Evolutionary conservation across 2,797 vertebrate genomes (phyloP), one percentile per base, ranked within the genome.

Genomic region (Huso huso): DNA sequence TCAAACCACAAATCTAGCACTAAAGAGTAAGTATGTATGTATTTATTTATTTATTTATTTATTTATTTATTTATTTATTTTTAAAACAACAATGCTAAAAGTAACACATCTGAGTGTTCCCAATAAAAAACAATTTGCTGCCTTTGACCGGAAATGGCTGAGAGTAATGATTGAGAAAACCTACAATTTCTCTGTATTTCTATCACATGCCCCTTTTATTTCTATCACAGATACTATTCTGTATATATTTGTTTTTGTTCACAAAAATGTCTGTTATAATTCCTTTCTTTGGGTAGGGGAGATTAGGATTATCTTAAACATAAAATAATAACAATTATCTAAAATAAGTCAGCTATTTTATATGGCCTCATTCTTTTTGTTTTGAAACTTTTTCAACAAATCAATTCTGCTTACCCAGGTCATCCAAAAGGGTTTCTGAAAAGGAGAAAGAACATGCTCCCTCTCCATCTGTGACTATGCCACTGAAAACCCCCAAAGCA

Each of bases 371-470:
- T 37, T 37, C 37, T 37, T 37, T 37, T 37, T 37, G 37, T 37
- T 37, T 37, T 5, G 4, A 37, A 37, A 37, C 37, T 37, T 37
- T 37, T 37, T 5, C 37, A 37, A 37, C 3, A 5, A 37, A 37
- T 37, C 37, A 37, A 37, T 37, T 9, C 77, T 49, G 6, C 10
- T 18, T n/a, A 70, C 68, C 72, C 75, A 86, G 84, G 79, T 95
- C 92, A 67, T 93, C 92, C 6, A 97, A 97, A 75, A 90, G 91
- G 69, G 90, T 84, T 71, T 69, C 84, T 77, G 88, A 92, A 69
- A 97, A 97, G 81, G 96, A 99, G 73, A 97, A 98, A 78, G 95
- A 98, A 76, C 88, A 91, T 1, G 89, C 91, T 1, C 93, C 95
- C 0, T 98, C 96, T 70, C 95, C 96, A 13, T 95, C 92, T 70